These are phyloP conservation scores for Aptenodytes patagonicus DNA, from an alignment of 2,113 vertebrate genomes.

Conservation along the genomic window DNA sequence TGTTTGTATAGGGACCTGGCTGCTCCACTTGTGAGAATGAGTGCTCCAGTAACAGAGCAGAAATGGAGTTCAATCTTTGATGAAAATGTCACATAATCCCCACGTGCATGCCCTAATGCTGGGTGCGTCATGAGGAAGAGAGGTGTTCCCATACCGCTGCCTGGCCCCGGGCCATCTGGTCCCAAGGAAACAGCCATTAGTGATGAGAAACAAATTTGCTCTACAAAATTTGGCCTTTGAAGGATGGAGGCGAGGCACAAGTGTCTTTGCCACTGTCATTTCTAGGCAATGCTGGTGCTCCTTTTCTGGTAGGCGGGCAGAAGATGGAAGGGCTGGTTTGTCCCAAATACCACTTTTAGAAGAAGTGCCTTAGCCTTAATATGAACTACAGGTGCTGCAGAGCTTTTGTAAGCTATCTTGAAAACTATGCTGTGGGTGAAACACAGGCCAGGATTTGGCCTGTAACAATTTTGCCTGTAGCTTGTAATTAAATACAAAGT, in stretches of 20 bases:
- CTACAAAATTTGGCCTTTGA: not conserved
- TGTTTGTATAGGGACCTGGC: not conserved
- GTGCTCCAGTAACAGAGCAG: not conserved
- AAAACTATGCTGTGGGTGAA: not conserved
- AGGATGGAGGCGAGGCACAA: not conserved
- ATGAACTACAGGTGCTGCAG: not conserved
- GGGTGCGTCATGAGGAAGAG: not conserved
- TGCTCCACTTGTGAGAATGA: not conserved
- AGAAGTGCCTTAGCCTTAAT: not conserved
- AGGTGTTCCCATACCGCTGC: not conserved
- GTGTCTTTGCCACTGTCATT: not conserved
- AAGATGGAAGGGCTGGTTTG: not conserved
- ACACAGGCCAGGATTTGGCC: not conserved
- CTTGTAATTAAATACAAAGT: slow-evolving; percentile 9
- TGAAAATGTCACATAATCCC: not conserved
- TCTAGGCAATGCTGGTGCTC: not conserved
- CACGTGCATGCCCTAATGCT: not conserved
- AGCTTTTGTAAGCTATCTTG: not conserved
- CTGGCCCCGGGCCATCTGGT: not conserved
- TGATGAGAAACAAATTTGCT: not conserved
- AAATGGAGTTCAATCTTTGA: not conserved
- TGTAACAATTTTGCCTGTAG: slow-evolving; percentile 21
- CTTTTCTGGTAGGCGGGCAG: not conserved
- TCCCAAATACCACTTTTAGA: not conserved
- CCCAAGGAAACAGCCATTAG: not conserved